Base-by-base conservation (phyloP, 2,113 vertebrate genomes). In the Neogale vison region DNA sequence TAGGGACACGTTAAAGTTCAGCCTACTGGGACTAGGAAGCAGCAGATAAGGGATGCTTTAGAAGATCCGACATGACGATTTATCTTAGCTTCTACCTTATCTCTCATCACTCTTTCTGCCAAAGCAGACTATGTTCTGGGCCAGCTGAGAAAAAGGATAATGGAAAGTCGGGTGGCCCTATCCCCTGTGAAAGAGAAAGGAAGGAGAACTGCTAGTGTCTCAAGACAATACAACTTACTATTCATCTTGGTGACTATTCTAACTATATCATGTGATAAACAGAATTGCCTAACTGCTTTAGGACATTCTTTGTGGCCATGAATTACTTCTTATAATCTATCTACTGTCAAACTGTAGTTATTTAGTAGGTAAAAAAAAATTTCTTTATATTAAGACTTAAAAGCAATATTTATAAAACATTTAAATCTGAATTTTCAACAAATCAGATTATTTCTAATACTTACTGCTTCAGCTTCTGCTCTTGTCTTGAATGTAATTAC, bases 391-490 rank as follows among this genome's bases (percentile, higher is more conserved):
- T 94, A 97, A 97, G 87, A 93, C 18, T 93, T 92, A 96, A 85
- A 90, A 82, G 61, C 10, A 95, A 15, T 63, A 96, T 57, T 79
- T 84, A 50, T 31, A 94, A 36, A 71, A 85, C 72, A 93, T 74
- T 96, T 94, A 83, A 94, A 82, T 86, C 12, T 71, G 24, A 95
- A 71, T 80, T 74, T 88, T 82, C 47, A 80, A 90, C 69, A 85
- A 88, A 76, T 92, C n/a, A 93, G 76, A 90, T 80, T 95, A 90
- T 80, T 95, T 96, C 47, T 86, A 88, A 97, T 97, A 99, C 98
- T 99, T 98, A 99, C 99, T 98, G 99, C 99, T 98, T 99, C 99
- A 67, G 99, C 99, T 98, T 99, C 99, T 71, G 99, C 99, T 98
- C 99, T 99, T 12, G 99, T 99, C 99, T 99, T 99, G 98, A 99